Conservation (phyloP, 2,797 vertebrate genomes). For the Megaceryle alcyon region DNA sequence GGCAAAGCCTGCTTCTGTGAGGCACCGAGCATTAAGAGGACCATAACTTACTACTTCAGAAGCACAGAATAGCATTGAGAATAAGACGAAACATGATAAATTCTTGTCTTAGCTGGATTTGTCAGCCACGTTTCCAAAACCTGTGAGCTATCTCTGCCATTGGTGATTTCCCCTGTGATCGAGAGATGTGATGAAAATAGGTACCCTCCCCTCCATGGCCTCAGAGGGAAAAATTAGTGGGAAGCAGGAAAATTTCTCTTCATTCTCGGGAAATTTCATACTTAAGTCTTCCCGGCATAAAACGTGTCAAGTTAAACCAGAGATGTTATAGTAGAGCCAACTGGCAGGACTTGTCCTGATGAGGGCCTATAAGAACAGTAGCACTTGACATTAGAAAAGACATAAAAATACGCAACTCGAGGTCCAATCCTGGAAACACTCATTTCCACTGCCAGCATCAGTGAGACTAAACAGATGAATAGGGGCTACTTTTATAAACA, state of each 20-base stretch:
- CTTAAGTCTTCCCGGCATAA: background rate
- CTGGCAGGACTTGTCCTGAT: background rate
- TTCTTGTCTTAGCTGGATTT: background rate
- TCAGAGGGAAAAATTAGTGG: background rate
- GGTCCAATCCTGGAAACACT: background rate
- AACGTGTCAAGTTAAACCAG: background rate
- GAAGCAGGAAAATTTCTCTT: background rate
- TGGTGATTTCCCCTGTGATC: background rate
- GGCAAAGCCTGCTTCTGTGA: background rate
- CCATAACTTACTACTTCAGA: background rate
- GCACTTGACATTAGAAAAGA: background rate
- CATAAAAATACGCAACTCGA: background rate
- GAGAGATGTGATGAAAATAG: background rate
- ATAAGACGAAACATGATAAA: background rate
- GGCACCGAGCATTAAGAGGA: background rate
- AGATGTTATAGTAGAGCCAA: background rate
- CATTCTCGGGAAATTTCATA: background rate
- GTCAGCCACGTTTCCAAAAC: background rate
- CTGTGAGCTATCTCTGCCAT: background rate
- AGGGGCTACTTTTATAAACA: background rate
- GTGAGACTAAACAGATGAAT: background rate
- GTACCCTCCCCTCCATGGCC: background rate
- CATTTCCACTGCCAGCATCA: background rate
- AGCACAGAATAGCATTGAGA: background rate
- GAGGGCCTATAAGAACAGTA: background rate